A percentile compares a stretch with the other conserved stretches of the same genome.
These are phyloP conservation scores for Xiphophorus birchmanni DNA, from an alignment of 2,797 vertebrate species.

Conservation along the genomic window DNA sequence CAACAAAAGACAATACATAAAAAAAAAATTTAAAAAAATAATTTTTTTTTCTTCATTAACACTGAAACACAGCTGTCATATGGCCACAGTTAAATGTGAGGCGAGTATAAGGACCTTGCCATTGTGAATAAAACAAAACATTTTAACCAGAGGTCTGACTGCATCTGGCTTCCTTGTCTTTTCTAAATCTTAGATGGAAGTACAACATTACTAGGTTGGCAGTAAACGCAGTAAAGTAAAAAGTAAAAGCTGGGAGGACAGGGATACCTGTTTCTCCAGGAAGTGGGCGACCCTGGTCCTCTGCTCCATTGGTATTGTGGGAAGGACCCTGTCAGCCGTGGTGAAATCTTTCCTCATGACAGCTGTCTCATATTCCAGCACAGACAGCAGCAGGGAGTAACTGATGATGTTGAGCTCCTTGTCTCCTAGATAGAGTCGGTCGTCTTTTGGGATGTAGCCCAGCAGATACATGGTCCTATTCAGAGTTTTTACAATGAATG, in stretches of 20 bases:
- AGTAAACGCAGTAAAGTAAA: too few relatives aligned
- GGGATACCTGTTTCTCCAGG: conserved; percentile 93
- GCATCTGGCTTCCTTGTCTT: not conserved
- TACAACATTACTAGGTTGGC: not conserved
- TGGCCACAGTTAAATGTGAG: not conserved
- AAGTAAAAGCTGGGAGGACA: not conserved
- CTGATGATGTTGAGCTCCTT: conserved; percentile 98
- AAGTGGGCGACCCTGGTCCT: conserved; percentile 98
- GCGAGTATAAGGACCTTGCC: not conserved
- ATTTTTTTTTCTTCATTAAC: not conserved
- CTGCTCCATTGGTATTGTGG: conserved; percentile 98
- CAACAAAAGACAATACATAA: conserved; percentile 8
- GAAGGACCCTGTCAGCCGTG: conserved; percentile 97
- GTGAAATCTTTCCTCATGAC: conserved; percentile 97
- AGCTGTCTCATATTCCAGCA: conserved; percentile 97
- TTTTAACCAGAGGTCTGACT: not conserved
- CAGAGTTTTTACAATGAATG: not conserved
- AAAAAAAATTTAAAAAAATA: conserved; percentile 3
- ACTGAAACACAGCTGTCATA: not conserved
- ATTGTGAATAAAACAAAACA: not conserved
- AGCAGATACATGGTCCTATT: conserved; percentile 96
- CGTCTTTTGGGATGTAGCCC: conserved; percentile 98
- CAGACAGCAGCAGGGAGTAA: conserved; percentile 95
- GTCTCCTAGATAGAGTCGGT: conserved; percentile 95
- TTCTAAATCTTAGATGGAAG: not conserved